Evolutionary conservation across 2,797 vertebrate genomes (phyloP).

Genomic region (Gobionotothen gibberifrons): DNA sequence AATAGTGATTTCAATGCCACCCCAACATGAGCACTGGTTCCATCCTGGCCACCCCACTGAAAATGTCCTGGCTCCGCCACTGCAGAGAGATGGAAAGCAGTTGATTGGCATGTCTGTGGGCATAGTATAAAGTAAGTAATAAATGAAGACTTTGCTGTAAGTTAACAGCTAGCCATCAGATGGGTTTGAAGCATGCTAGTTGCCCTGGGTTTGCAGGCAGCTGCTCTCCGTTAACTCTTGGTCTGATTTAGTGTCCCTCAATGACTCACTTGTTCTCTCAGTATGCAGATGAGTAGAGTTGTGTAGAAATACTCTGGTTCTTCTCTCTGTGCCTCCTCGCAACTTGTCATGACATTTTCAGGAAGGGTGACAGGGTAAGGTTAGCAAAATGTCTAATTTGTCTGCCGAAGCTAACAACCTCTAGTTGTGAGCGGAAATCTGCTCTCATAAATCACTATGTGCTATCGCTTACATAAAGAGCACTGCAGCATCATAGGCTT

Average conservation of each 20-base stretch:
- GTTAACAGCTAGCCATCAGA: constrained; percentile 11
- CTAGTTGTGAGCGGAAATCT: constrained; percentile 35
- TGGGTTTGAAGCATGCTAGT: constrained; percentile 62
- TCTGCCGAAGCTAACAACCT: constrained; percentile 49
- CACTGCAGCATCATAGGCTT: constrained; percentile 17
- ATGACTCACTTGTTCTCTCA: constrained; percentile 75
- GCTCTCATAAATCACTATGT: constrained; percentile 38
- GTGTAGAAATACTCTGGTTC: constrained; percentile 38
- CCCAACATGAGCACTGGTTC: too few relatives aligned
- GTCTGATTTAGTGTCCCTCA: constrained; percentile 65
- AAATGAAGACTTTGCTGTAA: constrained; percentile 14
- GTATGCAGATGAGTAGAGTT: constrained; percentile 70
- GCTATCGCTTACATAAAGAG: constrained; percentile 33
- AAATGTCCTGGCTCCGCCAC: too few relatives aligned
- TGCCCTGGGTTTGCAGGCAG: constrained; percentile 55
- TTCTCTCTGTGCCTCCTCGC: constrained; percentile 39
- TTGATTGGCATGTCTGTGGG: not conserved
- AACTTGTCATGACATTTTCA: constrained; percentile 59
- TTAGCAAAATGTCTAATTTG: constrained; percentile 59
- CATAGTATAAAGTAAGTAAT: not conserved
- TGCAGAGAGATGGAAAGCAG: not conserved
- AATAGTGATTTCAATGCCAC: too few relatives aligned
- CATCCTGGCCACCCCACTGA: too few relatives aligned
- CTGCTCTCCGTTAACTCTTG: constrained; percentile 56
- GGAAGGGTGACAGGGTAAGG: constrained; percentile 38